phyloP scores from a whole-genome alignment of 1,140 invertebrate species.

The Helicoverpa armigera region DNA sequence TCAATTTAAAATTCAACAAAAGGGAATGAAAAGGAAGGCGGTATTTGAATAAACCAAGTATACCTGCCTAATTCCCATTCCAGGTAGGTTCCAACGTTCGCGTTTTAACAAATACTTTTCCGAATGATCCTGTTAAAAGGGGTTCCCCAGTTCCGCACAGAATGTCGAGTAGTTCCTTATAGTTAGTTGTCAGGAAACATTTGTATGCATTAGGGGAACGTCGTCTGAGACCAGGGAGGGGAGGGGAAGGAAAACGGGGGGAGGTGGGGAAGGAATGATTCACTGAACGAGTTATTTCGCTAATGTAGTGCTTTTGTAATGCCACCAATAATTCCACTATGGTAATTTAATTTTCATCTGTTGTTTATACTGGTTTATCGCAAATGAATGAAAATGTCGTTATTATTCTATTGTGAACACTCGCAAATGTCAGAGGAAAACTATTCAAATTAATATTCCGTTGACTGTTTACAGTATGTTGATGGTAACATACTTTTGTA shows the following conservation, averaged over 20 bases:
- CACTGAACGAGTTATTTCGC: not conserved
- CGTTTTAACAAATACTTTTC: not conserved
- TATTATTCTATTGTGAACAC: too few species aligned
- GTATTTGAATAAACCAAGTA: not conserved
- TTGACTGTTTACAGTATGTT: too few species aligned
- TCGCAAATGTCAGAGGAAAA: too few species aligned
- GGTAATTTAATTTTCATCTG: conserved; percentile 6
- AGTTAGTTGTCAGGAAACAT: conserved; percentile 2
- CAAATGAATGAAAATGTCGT: too few species aligned
- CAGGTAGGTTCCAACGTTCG: not conserved
- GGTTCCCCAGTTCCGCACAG: not conserved
- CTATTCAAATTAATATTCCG: too few species aligned
- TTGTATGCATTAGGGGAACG: conserved; percentile 31
- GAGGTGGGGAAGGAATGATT: not conserved
- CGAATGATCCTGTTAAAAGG: conserved; percentile 7
- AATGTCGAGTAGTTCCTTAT: conserved; percentile 26
- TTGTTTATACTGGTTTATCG: not conserved
- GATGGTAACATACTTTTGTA: too few species aligned
- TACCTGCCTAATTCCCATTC: not conserved
- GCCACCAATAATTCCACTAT: not conserved
- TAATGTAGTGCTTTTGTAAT: conserved; percentile 10
- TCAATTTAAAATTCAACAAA: not conserved
- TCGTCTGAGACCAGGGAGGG: not conserved
- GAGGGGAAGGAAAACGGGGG: too few species aligned
- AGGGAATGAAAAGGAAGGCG: not conserved